phyloP scores from a whole-genome alignment of 2,797 vertebrate genomes.

The Cyprinodon diabolis region DNA sequence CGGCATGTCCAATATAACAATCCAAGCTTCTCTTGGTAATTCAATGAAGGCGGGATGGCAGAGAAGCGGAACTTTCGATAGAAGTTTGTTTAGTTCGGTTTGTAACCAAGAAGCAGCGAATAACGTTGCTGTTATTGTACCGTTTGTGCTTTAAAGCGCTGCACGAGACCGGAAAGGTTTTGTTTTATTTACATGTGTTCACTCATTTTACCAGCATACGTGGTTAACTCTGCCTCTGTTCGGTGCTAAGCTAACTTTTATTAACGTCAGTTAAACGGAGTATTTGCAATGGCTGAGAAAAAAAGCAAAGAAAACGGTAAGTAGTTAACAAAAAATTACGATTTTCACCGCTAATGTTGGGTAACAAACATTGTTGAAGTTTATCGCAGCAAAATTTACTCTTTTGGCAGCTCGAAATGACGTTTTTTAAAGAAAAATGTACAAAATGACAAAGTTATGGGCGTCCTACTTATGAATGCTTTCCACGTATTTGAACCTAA shows the following conservation, averaged over 20 bases:
- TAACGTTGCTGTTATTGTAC: too few relatives aligned
- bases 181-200: not conserved
- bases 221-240: not conserved
- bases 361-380: not conserved
- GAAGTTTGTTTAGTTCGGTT: conserved; percentile 5
- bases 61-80: conserved; percentile 38
- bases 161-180: not conserved
- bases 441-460: not conserved
- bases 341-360: not conserved
- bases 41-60: conserved; percentile 60
- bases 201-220: not conserved
- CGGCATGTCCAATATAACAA: fast-evolving
- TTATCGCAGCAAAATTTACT: not conserved
- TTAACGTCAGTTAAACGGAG: not conserved
- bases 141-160: not conserved
- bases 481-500: not conserved
- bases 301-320: conserved; percentile 40
- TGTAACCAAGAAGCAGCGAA: not conserved
- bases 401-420: not conserved
- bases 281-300: conserved; percentile 49
- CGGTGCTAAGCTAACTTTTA: conserved; percentile 36
- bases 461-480: not conserved
- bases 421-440: not conserved
- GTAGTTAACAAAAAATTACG: conserved; percentile 7
- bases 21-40: fast-evolving